Conservation (phyloP, 2,888 invertebrate genomes). For the Caenorhabditis sinica region DNA sequence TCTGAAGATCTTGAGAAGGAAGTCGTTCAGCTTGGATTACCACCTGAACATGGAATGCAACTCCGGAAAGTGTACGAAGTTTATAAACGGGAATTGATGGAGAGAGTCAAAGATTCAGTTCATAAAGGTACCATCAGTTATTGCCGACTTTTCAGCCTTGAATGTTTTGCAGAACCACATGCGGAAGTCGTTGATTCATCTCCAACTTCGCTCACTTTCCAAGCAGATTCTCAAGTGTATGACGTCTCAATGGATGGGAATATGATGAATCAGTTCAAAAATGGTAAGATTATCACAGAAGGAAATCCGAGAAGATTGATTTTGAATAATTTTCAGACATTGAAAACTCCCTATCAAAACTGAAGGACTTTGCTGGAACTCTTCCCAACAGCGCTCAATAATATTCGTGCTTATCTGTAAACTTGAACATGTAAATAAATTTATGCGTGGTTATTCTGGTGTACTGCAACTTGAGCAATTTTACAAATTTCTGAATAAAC, state of each 20-base stretch:
- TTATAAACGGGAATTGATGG: constrained; percentile 20
- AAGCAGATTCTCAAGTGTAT: constrained; percentile 8
- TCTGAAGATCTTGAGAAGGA: constrained; percentile 56
- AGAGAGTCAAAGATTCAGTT: constrained; percentile 12
- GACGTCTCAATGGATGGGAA: constrained; percentile 23
- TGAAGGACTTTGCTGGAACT: constrained; percentile 25
- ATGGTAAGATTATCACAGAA: constrained; percentile 30
- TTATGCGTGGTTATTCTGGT: too few relatives aligned
- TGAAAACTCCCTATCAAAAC: constrained; percentile 25
- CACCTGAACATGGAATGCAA: constrained; percentile 43
- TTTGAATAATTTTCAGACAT: constrained; percentile 21
- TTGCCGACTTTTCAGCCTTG: too few relatives aligned
- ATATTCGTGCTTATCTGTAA: too few relatives aligned
- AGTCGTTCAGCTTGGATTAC: constrained; percentile 54
- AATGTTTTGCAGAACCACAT: constrained; percentile 27
- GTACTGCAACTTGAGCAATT: too few relatives aligned
- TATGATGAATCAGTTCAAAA: constrained; percentile 47
- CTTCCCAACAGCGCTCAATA: constrained; percentile 4
- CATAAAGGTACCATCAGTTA: constrained; percentile 25
- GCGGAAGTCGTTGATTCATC: constrained; percentile 11
- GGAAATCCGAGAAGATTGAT: too few relatives aligned
- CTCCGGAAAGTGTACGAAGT: constrained; percentile 41
- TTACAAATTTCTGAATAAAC: too few relatives aligned
- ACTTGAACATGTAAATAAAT: constrained; percentile 6
- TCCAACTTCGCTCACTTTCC: constrained; percentile 34